Base-by-base conservation (phyloP, 2,888 invertebrate species). In the Volucella bombylans region DNA sequence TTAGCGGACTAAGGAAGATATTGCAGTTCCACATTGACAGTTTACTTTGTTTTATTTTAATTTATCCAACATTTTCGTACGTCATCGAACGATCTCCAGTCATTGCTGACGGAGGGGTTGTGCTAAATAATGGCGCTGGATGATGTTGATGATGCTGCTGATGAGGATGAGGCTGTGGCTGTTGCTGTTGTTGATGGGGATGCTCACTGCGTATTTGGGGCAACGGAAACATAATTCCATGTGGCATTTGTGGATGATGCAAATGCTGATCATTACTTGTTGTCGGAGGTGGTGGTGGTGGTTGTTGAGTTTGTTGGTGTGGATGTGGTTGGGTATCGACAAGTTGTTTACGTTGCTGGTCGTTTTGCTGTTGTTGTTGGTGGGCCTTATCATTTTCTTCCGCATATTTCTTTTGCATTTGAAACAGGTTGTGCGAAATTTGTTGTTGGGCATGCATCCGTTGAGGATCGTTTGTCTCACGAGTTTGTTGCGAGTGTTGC, bases 51-150 rank as follows among this genome's bases (percentile, higher is more conserved):
- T 50, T 59, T 52, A 11, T 38, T 18, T 43, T 18, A 18, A 89
- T 89, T 90, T 90, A 91, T 82, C 91, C 91, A 74, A 91, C 91
- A 76, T 91, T 91, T 76, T 91, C 91, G 65, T 91, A 91, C 15
- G 91, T 88, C 90, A 91, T 90, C 14, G 91, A 89, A 23, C 91
- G 90, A 77, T 91, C 91, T 52, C 90, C 89, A 82, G 88, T 89
- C 90, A 90, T 90, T 12, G 90, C 71, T 8, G 90, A 85, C 18
- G 89, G 88, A 8, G 90, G 87, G 2, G 90, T 88, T 9, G 88
- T 87, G 11, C 89, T 89, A 82, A 90, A 90, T 85, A 90, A 88
- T 81, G 90, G 89, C 39, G 90, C 89, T 72, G 90, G 90, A 74
- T 90, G 90, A 83, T 90, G 90, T 65, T 90, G 90, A 69, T 89